Evolutionary conservation across 1,140 invertebrate species (phyloP).

Genomic region (Drosophila nigromelanica): DNA sequence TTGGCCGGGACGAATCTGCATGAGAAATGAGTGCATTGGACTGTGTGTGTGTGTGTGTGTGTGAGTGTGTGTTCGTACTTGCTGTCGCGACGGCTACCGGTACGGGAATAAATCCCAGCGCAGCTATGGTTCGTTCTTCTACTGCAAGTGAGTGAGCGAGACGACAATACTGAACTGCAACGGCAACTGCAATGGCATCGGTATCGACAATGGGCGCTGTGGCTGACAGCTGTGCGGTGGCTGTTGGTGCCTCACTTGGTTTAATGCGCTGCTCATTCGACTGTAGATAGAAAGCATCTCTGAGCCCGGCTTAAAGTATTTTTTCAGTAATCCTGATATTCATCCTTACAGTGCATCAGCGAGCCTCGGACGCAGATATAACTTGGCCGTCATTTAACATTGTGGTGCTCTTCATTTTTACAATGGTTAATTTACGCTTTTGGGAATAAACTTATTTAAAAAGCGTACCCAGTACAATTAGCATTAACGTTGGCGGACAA

Average conservation of each 20-base stretch:
- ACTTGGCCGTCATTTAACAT: not conserved
- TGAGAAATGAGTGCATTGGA: not conserved
- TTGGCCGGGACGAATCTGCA: constrained; percentile 14
- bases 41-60: not conserved
- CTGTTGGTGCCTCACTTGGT: constrained; percentile 59
- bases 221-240: constrained; percentile 10
- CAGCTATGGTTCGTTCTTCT: not conserved
- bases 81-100: constrained; percentile 39
- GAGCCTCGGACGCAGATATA: not conserved
- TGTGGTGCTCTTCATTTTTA: too few species aligned
- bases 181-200: constrained; percentile 16
- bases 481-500: too few species aligned
- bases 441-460: too few species aligned
- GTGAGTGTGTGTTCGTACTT: not conserved
- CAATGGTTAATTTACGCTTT: too few species aligned
- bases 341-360: not conserved
- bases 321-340: not conserved
- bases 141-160: constrained; percentile 15
- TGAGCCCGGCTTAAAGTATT: constrained; percentile 15
- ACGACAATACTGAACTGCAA: constrained; percentile 36
- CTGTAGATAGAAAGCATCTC: constrained; percentile 51
- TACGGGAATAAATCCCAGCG: constrained; percentile 41
- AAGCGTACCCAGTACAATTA: too few species aligned
- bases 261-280: constrained; percentile 43
- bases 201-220: constrained; percentile 5